Conservation (phyloP, 1,140 invertebrate genomes). For the Drusus annulatus region DNA sequence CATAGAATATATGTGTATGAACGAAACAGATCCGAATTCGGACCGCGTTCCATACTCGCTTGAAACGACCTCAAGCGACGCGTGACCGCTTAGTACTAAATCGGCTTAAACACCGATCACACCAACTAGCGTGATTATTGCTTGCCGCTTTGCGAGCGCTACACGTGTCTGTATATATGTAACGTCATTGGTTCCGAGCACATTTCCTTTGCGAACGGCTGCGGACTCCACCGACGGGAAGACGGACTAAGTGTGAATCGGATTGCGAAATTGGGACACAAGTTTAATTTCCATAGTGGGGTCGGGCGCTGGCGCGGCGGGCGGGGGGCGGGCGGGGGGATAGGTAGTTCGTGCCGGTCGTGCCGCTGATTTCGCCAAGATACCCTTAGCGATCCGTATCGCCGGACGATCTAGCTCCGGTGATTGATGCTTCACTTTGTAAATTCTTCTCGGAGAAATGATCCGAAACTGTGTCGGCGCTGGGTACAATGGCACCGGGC, state of each 20-base stretch:
- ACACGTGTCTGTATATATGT: no score
- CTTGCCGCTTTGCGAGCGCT: no score
- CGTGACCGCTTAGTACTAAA: no score
- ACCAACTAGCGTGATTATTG: no score
- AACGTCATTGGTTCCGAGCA: background rate
- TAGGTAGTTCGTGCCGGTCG: background rate
- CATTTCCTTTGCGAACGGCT: background rate
- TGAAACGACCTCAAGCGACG: no score
- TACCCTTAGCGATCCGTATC: background rate
- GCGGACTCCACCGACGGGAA: conserved; percentile 3
- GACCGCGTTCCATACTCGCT: no score
- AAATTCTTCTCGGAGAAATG: conserved; percentile 1
- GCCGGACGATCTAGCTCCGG: background rate
- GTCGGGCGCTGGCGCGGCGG: background rate
- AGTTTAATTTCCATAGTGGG: conserved; percentile 23
- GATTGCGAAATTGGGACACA: conserved; percentile 25
- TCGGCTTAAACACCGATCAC: no score
- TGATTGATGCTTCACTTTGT: conserved; percentile 7
- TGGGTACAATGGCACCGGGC: no score
- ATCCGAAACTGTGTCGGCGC: conserved; percentile 6
- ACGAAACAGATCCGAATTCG: no score
- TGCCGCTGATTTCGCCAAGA: background rate
- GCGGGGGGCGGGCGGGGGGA: no score
- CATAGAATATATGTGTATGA: no score
- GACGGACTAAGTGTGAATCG: conserved; percentile 22